Conservation (phyloP, 2,888 invertebrate species). For the Diarsia mendica region DNA sequence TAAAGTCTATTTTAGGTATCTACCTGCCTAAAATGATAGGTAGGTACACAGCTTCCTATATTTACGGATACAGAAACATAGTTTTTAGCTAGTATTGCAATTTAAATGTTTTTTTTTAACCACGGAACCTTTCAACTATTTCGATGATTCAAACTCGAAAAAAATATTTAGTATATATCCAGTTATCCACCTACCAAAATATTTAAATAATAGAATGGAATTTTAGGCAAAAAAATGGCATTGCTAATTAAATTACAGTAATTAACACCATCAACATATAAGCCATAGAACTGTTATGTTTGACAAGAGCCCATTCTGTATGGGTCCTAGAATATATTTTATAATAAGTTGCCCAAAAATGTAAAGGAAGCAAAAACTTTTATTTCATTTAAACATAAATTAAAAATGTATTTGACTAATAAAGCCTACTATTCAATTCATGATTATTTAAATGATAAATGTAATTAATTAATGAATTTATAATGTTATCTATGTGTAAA, state of each 20-base stretch:
- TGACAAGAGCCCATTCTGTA: too few relatives aligned
- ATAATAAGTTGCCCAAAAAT: too few relatives aligned
- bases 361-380: too few relatives aligned
- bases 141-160: background rate
- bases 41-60: background rate
- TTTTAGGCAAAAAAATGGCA: background rate
- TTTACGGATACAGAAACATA: background rate
- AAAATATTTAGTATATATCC: background rate
- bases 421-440: too few relatives aligned
- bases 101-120: background rate
- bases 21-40: background rate
- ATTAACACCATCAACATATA: background rate
- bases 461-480: too few relatives aligned
- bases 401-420: too few relatives aligned
- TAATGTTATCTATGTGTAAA: too few relatives aligned
- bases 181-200: background rate
- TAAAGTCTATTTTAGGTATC: background rate
- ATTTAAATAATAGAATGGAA: background rate
- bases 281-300: too few relatives aligned
- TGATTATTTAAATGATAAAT: too few relatives aligned
- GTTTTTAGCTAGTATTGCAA: background rate
- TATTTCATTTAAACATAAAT: too few relatives aligned
- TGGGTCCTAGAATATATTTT: too few relatives aligned
- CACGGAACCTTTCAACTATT: background rate
- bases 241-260: background rate